phyloP scores from a whole-genome alignment of 2,797 vertebrate genomes.

The Hoplostethus atlanticus region DNA sequence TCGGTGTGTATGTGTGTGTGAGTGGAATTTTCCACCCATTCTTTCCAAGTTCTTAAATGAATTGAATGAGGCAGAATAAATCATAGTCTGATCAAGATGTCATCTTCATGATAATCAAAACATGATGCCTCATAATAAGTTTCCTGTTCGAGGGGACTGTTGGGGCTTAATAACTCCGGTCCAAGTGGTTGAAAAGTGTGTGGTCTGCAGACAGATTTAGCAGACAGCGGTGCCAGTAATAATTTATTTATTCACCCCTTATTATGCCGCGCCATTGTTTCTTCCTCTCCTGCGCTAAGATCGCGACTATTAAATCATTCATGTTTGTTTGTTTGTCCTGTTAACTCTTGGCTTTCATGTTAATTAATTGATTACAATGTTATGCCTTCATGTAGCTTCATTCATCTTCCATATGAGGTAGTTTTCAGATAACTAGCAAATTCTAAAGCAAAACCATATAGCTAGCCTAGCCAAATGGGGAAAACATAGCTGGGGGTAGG shows the following conservation, averaged over 20 bases:
- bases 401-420: too few relatives aligned
- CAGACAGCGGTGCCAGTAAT: constrained; percentile 39
- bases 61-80: constrained; percentile 80
- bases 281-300: too few relatives aligned
- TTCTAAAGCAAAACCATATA: too few relatives aligned
- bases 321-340: too few relatives aligned
- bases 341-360: too few relatives aligned
- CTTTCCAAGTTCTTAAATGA: constrained; percentile 64
- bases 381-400: too few relatives aligned
- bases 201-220: constrained; percentile 39
- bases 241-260: constrained; percentile 11
- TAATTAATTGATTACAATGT: too few relatives aligned
- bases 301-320: too few relatives aligned
- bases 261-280: too few relatives aligned
- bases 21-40: constrained; percentile 33
- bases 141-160: constrained; percentile 71
- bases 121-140: constrained; percentile 78
- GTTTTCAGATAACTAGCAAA: too few relatives aligned
- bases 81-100: constrained; percentile 80
- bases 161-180: constrained; percentile 63
- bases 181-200: constrained; percentile 52
- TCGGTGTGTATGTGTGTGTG: constrained; percentile 11
- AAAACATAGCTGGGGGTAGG: too few relatives aligned
- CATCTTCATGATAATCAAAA: constrained; percentile 81
- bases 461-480: too few relatives aligned